Base-by-base conservation (phyloP, 2,888 invertebrate genomes). In the Pyrgus malvae region DNA sequence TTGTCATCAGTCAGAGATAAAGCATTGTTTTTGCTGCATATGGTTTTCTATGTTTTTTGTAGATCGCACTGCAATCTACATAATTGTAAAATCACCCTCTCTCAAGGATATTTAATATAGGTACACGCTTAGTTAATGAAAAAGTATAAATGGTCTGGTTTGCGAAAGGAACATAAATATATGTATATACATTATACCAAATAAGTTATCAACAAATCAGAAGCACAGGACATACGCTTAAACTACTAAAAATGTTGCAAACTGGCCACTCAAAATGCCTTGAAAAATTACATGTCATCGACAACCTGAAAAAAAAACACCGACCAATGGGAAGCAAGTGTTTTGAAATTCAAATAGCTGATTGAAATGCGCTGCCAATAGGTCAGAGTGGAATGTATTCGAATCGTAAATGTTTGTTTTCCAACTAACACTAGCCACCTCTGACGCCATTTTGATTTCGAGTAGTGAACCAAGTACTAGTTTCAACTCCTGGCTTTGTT, bases 321-420 rank as follows among this genome's bases (percentile, higher is more conserved):
- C 57, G 57, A 63, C 80, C 81, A 82, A 81, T 80, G 44, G 70
- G 68, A 67, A 40, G 45, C 50, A 46, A 31, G 51, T 40, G 51
- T 66, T 85, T 85, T 83, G 74, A 74, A 83, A 76, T 88, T 86
- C 73, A 87, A 88, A 88, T 88, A 74, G 65, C 72, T 74, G 78
- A 83, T 84, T 81, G 74, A 79, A 82, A 83, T 86, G 80, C 85
- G 76, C 79, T 68, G 78, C 74, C 85, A 85, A 84, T 87, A 84
- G 88, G 88, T 88, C 88, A 88, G 70, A 77, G 76, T 72, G 74
- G 76, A 80, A 80, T 78, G 72, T 76, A 83, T 83, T 81, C 79
- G 78, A 72, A 83, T 80, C 61, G 70, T 70, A 74, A 80, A 64
- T 69, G 61, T 63, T 57, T 66, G 67, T 63, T 55, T 58, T 55